Evolutionary conservation across 1,140 invertebrate species (phyloP).

Genomic region (Pemphigus obesinymphae): DNA sequence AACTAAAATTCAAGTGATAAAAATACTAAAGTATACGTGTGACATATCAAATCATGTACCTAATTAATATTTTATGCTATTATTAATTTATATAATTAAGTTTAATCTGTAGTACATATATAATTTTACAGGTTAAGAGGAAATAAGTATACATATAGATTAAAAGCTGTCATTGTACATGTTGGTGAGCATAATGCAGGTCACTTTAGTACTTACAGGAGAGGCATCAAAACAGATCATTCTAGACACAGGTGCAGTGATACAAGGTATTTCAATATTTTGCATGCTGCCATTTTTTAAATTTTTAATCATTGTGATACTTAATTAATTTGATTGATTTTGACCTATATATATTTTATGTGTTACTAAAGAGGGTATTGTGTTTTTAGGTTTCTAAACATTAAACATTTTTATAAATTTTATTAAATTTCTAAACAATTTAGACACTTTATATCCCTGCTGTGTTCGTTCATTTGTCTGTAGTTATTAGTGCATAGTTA

Average conservation of each 20-base stretch:
- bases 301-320: not conserved
- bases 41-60: too few relatives aligned
- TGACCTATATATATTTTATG: too few relatives aligned
- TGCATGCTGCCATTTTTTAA: not conserved
- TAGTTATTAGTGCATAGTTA: too few relatives aligned
- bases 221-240: slow-evolving; percentile 53
- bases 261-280: slow-evolving; percentile 41
- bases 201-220: slow-evolving; percentile 86
- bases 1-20: too few relatives aligned
- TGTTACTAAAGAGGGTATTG: too few relatives aligned
- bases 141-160: slow-evolving; percentile 59
- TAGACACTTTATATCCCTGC: not conserved
- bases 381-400: too few relatives aligned
- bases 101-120: too few relatives aligned
- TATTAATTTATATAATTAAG: too few relatives aligned
- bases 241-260: slow-evolving; percentile 47
- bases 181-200: slow-evolving; percentile 77
- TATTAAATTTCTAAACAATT: not conserved
- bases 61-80: too few relatives aligned
- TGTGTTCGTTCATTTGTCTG: not conserved
- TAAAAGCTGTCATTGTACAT: slow-evolving; percentile 84
- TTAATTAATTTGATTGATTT: too few relatives aligned
- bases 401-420: not conserved
- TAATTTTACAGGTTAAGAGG: slow-evolving; percentile 21
- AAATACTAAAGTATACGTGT: too few relatives aligned